Conservation (phyloP, 2,113 vertebrate species). For the Gila orcuttii region DNA sequence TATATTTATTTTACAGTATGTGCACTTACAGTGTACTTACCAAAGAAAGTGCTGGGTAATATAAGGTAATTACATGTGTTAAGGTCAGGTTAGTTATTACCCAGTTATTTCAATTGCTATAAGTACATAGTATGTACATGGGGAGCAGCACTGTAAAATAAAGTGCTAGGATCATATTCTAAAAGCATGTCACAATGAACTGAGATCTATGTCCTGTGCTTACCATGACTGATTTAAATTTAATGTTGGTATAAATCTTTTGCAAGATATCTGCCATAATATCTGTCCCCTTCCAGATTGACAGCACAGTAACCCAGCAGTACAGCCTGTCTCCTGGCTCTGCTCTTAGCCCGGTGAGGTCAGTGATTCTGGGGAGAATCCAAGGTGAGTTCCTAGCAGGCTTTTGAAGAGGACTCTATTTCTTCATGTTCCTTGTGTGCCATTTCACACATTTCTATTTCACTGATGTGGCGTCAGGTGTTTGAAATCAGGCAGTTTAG, state of each 20-base stretch:
- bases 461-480: conserved; percentile 22
- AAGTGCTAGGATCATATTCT: not conserved
- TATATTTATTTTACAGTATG: no score
- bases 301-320: conserved; percentile 76
- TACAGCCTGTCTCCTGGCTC: conserved; percentile 80
- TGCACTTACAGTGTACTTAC: no score
- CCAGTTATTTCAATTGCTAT: no score
- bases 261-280: conserved; percentile 4
- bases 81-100: no score
- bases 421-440: conserved; percentile 24
- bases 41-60: no score
- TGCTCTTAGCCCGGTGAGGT: conserved; percentile 76
- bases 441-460: conserved; percentile 19
- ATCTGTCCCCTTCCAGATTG: conserved; percentile 72
- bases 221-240: not conserved
- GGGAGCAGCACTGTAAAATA: no score
- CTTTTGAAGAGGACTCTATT: not conserved
- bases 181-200: not conserved
- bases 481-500: conserved; percentile 37
- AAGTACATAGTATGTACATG: no score
- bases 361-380: conserved; percentile 82
- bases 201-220: not conserved
- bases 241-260: conserved; percentile 32
- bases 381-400: conserved; percentile 71
- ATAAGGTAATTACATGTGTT: no score